Evolutionary conservation across 2,113 vertebrate genomes (phyloP), one percentile per base, ranked within the genome.

Genomic region (Podarcis muralis): DNA sequence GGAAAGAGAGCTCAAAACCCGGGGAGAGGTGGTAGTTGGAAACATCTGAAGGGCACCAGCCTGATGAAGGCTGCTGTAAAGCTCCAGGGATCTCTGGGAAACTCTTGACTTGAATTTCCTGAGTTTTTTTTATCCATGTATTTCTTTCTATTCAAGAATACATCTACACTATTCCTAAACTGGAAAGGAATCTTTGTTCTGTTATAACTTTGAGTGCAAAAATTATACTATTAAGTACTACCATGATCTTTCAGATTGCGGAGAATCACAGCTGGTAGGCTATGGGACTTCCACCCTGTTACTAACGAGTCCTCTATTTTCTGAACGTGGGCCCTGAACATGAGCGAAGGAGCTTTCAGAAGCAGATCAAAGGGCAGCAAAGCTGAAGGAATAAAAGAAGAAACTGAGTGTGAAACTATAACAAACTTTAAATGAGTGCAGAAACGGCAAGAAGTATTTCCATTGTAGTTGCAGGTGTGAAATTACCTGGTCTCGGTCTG

Each of bases 401-500:
- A 93, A 11, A 90, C 1, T 84, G 30, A 22, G 86, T 76, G 75
- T 80, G 37, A 87, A 91, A 92, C 57, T 90, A 1, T 18, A 27
- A 86, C 76, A 77, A 37, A 30, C 25, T 74, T 53, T 43, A n/a
- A 20, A 75, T 69, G 22, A 85, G 48, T 6, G 77, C 83, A 85
- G 27, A 84, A 92, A 86, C 74, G 0, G 0, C 75, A 71, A 16
- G 23, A 72, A 83, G 84, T 87, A 71, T 57, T 16, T n/a, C 74
- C 53, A 0, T 18, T 75, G 27, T 88, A 2, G 81, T 76, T 78
- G 5, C 27, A 88, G 89, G 22, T 12, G 59, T 6, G n/a, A 86
- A 93, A 83, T 92, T 98, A 98, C 98, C 97, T 97, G 98, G 97
- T 93, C 84, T 89, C 30, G 96, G 72, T 95, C 96, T 98, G 69